These are phyloP conservation scores for Bos javanicus DNA, from an alignment of 2,113 vertebrate genomes.

Conservation along the genomic window DNA sequence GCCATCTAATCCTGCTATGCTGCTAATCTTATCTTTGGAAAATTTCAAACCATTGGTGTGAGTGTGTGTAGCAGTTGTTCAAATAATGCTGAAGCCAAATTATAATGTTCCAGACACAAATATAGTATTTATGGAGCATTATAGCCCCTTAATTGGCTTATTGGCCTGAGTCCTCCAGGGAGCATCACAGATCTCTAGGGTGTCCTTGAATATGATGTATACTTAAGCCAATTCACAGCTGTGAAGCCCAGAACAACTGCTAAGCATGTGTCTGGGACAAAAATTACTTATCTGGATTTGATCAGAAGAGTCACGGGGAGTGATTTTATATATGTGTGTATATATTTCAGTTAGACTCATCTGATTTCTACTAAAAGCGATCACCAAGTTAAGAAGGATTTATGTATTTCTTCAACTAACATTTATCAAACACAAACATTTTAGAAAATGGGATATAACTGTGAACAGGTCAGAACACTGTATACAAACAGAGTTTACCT, in stretches of 20 bases:
- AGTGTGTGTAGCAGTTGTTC: not conserved
- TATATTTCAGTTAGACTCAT: not conserved
- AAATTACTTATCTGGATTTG: not conserved
- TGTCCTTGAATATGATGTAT: not conserved
- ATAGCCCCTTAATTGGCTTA: conserved; percentile 40
- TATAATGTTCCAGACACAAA: conserved; percentile 8
- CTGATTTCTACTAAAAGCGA: not conserved
- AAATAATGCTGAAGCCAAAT: conserved; percentile 5
- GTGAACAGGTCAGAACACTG: not conserved
- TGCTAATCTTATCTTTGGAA: conserved; percentile 24
- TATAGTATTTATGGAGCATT: not conserved
- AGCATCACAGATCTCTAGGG: not conserved
- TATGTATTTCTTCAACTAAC: not conserved
- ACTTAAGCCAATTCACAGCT: not conserved
- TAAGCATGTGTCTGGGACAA: not conserved
- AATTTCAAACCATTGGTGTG: not conserved
- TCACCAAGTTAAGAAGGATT: not conserved
- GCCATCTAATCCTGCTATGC: conserved; percentile 19
- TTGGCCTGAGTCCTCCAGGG: not conserved
- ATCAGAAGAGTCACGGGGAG: not conserved
- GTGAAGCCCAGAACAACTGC: not conserved
- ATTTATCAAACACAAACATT: not conserved
- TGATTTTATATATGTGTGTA: not conserved
- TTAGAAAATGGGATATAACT: not conserved
- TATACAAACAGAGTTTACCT: not conserved